Evolutionary conservation across 2,113 vertebrate species (phyloP), one percentile per base, ranked within the genome.

Genomic region (Alectura lathami): DNA sequence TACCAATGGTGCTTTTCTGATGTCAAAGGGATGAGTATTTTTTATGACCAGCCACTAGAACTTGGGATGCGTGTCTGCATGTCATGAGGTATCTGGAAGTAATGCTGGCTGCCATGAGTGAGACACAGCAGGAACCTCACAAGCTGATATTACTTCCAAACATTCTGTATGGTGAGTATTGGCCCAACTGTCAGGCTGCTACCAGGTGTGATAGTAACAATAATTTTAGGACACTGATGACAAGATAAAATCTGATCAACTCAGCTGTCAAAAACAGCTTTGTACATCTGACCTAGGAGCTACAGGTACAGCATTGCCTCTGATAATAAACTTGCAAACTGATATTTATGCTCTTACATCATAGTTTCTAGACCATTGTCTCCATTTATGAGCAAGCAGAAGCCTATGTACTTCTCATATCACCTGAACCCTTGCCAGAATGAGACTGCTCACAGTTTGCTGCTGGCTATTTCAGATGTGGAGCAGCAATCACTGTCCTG

Each of bases 101-200:
- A 42, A 57, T 8, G 23, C 34, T 60, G n/a, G 63, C 15, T 67
- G 42, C 13, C 3, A 3, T 0, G 1, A 0, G 1, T 40, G 29
- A 74, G 27, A 42, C 50, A 94, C 14, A 91, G 51, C 53, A 75
- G 30, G 17, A 81, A 75, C 8, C 26, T 47, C 56, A 26, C 8
- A 50, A 74, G 24, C 30, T 48, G 13, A 5, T 48, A 82, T 26
- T 43, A 77, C 51, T 84, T 38, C 53, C 38, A 86, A 51, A 60
- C 0, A 4, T 34, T 36, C 24, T 72, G 17, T 32, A 72, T 26
- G 10, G 12, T 29, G 9, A 81, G 82, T 13, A 75, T 4, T 29
- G 32, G 38, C 9, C 69, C 48, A 88, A 9, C 34, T 43, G 27
- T n/a, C 54, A 92, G 63, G 8, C 15, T 59, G 42, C 36, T 85